phyloP scores from a whole-genome alignment of 2,888 invertebrate genomes.

The Megamerina dolium region DNA sequence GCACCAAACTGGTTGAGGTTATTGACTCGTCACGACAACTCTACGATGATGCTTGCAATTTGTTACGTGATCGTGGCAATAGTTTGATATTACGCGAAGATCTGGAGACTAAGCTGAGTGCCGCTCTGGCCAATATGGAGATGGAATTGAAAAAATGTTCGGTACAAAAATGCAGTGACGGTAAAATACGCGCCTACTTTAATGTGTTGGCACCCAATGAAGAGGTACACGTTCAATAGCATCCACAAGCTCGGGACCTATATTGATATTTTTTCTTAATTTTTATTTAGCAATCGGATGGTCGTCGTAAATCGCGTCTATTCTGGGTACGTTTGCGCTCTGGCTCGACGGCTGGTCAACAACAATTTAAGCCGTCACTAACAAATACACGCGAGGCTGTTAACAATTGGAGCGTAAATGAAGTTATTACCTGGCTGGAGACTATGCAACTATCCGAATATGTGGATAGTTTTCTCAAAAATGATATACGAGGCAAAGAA shows the following conservation, averaged over 20 bases:
- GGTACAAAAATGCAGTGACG: constrained; percentile 50
- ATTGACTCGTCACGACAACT: constrained; percentile 52
- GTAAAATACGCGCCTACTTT: constrained; percentile 45
- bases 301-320: constrained; percentile 58
- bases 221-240: constrained; percentile 36
- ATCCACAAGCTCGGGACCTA: too few species aligned
- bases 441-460: constrained; percentile 85
- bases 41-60: constrained; percentile 66
- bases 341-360: constrained; percentile 39
- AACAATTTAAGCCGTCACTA: constrained; percentile 35
- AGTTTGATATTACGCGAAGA: constrained; percentile 61
- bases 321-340: constrained; percentile 64
- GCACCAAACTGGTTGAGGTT: constrained; percentile 65
- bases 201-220: constrained; percentile 47
- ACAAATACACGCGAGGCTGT: constrained; percentile 52
- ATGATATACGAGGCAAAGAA: constrained; percentile 89
- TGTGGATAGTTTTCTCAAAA: constrained; percentile 79
- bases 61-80: constrained; percentile 63
- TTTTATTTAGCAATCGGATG: constrained; percentile 38
- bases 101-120: constrained; percentile 62
- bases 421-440: constrained; percentile 88
- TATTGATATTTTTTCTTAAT: background rate
- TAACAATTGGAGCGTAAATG: constrained; percentile 75
- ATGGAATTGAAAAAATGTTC: constrained; percentile 65
- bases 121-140: constrained; percentile 63